Conservation (phyloP, 2,888 invertebrate genomes). For the Slavum lentiscoides region DNA sequence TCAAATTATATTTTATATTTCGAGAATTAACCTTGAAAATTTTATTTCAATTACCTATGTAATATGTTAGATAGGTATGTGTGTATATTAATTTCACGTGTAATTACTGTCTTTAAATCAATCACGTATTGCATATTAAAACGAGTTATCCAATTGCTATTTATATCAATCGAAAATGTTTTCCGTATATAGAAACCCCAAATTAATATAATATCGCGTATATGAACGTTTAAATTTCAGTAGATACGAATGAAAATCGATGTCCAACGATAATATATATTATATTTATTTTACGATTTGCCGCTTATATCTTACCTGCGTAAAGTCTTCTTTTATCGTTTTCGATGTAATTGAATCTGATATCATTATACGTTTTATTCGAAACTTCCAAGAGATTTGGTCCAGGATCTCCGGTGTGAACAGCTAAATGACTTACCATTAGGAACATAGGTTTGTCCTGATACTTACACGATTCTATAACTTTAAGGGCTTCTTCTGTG, state of each 20-base stretch:
- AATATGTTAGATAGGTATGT: too few species aligned
- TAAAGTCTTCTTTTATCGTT: conserved; percentile 70
- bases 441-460: conserved; percentile 68
- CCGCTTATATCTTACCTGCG: conserved; percentile 65
- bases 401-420: conserved; percentile 42
- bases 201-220: too few species aligned
- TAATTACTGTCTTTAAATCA: too few species aligned
- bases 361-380: conserved; percentile 60
- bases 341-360: conserved; percentile 67
- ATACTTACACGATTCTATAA: conserved; percentile 64
- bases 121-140: too few species aligned
- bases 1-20: too few species aligned
- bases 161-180: too few species aligned
- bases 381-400: conserved; percentile 49
- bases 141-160: too few species aligned
- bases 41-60: not conserved
- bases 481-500: conserved; percentile 67
- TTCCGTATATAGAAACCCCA: too few species aligned
- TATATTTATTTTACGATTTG: not conserved
- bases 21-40: not conserved
- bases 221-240: too few species aligned
- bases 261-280: not conserved
- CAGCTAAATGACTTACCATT: conserved; percentile 46
- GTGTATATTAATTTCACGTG: too few species aligned
- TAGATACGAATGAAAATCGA: not conserved